These are phyloP conservation scores for Phycodurus eques DNA, from an alignment of 2,113 vertebrate species.

Conservation along the genomic window DNA sequence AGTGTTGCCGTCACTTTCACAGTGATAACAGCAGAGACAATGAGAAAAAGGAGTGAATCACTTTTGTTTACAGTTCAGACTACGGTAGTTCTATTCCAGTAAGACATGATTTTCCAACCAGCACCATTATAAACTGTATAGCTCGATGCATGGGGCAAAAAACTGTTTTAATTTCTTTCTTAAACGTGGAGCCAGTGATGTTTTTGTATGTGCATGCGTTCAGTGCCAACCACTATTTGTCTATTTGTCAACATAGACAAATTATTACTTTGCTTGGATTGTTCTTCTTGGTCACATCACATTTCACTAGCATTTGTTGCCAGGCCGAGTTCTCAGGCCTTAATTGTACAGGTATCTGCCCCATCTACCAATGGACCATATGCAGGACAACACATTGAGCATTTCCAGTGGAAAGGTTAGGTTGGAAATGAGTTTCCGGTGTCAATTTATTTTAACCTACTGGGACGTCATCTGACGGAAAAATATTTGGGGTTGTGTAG, in stretches of 20 bases:
- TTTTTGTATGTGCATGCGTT: not conserved
- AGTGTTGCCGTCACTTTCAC: conserved; percentile 23
- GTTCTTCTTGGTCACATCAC: not conserved
- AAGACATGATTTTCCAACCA: not conserved
- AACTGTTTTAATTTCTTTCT: not conserved
- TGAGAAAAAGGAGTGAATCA: conserved; percentile 19
- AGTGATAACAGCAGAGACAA: conserved; percentile 29
- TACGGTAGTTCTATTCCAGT: not conserved
- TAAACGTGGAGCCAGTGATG: not conserved
- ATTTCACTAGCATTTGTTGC: not conserved
- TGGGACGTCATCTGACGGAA: too few relatives aligned
- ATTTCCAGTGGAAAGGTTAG: not conserved
- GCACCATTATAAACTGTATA: not conserved
- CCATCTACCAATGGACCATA: not conserved
- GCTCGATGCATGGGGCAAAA: not conserved
- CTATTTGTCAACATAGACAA: too few relatives aligned
- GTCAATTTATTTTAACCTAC: too few relatives aligned
- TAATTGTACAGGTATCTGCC: not conserved
- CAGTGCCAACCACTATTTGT: not conserved
- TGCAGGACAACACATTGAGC: too few relatives aligned
- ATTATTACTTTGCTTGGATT: too few relatives aligned
- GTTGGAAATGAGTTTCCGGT: too few relatives aligned
- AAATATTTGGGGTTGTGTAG: too few relatives aligned
- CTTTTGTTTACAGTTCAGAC: conserved; percentile 25
- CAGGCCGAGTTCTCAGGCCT: not conserved